Conservation (phyloP, 2,888 invertebrate species). For the Cerastis rubricosa region DNA sequence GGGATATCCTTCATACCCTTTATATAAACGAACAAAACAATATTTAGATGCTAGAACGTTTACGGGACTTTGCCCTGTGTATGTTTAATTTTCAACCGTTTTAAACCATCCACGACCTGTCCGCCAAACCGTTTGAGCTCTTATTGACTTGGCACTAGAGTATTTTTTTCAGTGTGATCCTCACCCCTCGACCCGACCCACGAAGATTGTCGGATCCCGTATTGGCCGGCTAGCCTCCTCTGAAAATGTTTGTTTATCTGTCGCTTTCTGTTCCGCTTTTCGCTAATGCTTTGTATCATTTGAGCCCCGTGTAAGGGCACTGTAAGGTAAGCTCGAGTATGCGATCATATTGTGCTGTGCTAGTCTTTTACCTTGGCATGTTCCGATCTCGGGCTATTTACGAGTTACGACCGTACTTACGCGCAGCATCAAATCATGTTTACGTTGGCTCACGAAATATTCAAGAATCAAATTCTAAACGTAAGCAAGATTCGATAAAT, state of each 20-base stretch:
- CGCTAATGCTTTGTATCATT: conserved; percentile 84
- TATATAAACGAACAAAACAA: conserved; percentile 69
- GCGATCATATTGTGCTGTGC: conserved; percentile 74
- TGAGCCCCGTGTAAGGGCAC: conserved; percentile 60
- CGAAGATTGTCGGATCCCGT: conserved; percentile 87
- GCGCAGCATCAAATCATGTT: conserved; percentile 39
- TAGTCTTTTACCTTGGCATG: conserved; percentile 72
- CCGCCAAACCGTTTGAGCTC: conserved; percentile 87
- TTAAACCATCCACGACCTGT: conserved; percentile 74
- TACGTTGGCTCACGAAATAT: conserved; percentile 49
- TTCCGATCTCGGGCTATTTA: conserved; percentile 59
- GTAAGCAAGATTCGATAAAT: conserved; percentile 53
- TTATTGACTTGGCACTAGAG: conserved; percentile 90
- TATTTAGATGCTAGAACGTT: conserved; percentile 69
- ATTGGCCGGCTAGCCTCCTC: conserved; percentile 90
- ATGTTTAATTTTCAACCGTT: conserved; percentile 68
- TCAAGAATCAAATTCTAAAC: conserved; percentile 46
- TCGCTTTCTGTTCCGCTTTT: conserved; percentile 85
- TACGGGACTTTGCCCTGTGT: conserved; percentile 68
- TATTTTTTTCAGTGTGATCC: conserved; percentile 91
- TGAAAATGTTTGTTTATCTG: conserved; percentile 87
- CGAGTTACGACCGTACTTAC: conserved; percentile 54
- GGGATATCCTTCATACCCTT: conserved; percentile 79
- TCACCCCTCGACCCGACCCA: conserved; percentile 91
- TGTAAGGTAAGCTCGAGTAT: conserved; percentile 72